A percentile compares a stretch with the other conserved stretches of the same genome.
phyloP scores from a whole-genome alignment of 2,113 vertebrate species.

The Amblyornis subalaris region DNA sequence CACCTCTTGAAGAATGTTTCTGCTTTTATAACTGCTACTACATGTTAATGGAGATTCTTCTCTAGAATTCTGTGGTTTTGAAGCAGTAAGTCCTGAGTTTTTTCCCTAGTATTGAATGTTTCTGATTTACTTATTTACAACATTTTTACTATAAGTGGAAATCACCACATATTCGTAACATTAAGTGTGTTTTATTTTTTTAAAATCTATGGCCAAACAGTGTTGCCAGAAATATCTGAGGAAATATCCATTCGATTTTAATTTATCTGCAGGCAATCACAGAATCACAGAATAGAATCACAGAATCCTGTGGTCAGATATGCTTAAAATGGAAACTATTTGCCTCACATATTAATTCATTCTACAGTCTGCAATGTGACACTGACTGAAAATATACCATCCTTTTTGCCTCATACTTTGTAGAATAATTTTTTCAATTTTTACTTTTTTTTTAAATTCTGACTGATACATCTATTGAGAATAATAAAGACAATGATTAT shows the following conservation, averaged over 20 bases:
- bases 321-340: background rate
- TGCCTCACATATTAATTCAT: background rate
- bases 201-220: background rate
- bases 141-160: background rate
- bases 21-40: slow-evolving; percentile 26
- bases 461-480: background rate
- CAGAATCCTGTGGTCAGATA: slow-evolving; percentile 6
- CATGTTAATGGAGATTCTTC: background rate
- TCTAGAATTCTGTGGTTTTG: background rate
- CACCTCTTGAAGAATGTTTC: background rate
- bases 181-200: background rate
- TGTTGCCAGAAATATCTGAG: background rate
- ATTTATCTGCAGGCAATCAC: slow-evolving; percentile 6
- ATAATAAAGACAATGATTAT: background rate
- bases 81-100: background rate
- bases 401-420: background rate
- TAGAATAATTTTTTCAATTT: background rate
- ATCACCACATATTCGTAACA: background rate
- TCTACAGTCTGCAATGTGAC: background rate
- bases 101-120: background rate
- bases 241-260: slow-evolving; percentile 7
- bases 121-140: slow-evolving; percentile 8
- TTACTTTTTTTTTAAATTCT: background rate
- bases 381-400: background rate
- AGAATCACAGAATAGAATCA: slow-evolving; percentile 6